Conservation (phyloP, 1,140 invertebrate species). For the Cyrtorhinus lividipennis region DNA sequence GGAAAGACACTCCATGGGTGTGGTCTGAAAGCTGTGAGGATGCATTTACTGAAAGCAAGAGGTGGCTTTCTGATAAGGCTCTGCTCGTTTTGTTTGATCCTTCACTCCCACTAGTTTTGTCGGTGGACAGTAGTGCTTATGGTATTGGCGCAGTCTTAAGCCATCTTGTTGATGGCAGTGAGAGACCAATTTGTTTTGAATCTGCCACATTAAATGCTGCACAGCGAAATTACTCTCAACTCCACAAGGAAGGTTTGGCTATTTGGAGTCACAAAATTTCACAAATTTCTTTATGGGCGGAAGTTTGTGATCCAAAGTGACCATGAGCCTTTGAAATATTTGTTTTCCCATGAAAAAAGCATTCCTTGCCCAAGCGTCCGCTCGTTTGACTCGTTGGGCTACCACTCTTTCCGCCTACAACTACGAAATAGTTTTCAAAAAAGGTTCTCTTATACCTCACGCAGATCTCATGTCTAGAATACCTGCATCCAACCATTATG, state of each 20-base stretch:
- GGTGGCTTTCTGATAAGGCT: constrained; percentile 2
- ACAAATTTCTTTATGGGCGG: no score
- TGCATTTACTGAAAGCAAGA: constrained; percentile 22
- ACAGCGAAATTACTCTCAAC: constrained; percentile 34
- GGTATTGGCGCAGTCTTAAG: no score
- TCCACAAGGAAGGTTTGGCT: constrained; percentile 35
- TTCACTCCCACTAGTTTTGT: no score
- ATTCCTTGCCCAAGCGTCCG: constrained; percentile 28
- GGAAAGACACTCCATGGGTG: no score
- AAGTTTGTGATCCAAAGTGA: constrained; percentile 33
- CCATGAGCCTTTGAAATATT: constrained; percentile 23
- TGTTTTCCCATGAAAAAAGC: constrained; percentile 27
- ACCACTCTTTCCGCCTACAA: constrained; percentile 19
- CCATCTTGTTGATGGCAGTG: constrained; percentile 29
- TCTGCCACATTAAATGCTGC: constrained; percentile 29
- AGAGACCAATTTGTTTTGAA: constrained; percentile 29
- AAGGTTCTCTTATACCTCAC: constrained; percentile 14
- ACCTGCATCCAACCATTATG: neutral
- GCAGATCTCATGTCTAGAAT: constrained; percentile 14
- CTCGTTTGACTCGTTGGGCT: constrained; percentile 19
- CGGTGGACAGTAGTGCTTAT: no score
- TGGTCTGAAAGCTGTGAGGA: constrained; percentile 13
- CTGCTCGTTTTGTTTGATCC: no score
- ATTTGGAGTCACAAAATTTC: constrained; percentile 30
- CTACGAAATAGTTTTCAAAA: constrained; percentile 20